Conservation (phyloP, 2,888 invertebrate species). For the Hydraecia micacea region DNA sequence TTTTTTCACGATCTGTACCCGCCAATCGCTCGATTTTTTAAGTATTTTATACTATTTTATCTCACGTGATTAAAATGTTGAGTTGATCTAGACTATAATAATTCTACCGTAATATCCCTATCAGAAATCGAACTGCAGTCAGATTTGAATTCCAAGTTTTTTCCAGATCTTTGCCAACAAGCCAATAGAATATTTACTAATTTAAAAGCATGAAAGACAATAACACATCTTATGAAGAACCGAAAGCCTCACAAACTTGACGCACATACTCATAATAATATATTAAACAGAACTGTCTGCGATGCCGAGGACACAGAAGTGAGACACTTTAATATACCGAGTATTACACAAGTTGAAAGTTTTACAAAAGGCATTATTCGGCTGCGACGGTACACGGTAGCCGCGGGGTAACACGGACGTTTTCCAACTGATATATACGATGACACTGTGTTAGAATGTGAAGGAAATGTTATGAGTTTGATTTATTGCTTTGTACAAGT, state of each 20-base stretch:
- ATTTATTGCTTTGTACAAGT: slow-evolving; percentile 28
- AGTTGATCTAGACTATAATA: background rate
- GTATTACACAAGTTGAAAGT: slow-evolving; percentile 66
- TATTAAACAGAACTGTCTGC: slow-evolving; percentile 63
- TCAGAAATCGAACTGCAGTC: background rate
- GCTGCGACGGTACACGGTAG: slow-evolving; percentile 58
- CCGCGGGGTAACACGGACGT: slow-evolving; percentile 53
- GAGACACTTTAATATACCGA: slow-evolving; percentile 65
- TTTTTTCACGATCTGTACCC: background rate
- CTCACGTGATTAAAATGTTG: background rate
- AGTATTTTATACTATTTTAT: background rate
- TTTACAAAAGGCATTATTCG: slow-evolving; percentile 70
- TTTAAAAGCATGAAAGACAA: slow-evolving; percentile 8
- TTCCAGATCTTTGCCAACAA: background rate
- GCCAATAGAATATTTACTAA: background rate
- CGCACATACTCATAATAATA: slow-evolving; percentile 55
- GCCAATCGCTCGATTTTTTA: background rate
- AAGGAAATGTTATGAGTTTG: slow-evolving; percentile 42
- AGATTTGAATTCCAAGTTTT: background rate
- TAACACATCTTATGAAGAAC: slow-evolving; percentile 6
- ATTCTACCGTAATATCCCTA: background rate
- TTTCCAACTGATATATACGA: slow-evolving; percentile 57
- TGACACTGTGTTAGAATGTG: slow-evolving; percentile 55
- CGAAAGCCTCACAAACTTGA: slow-evolving; percentile 41
- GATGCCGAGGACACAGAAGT: slow-evolving; percentile 47